Evolutionary conservation across 2,113 vertebrate genomes (phyloP).

Genomic region (Paramormyrops kingsleyae): DNA sequence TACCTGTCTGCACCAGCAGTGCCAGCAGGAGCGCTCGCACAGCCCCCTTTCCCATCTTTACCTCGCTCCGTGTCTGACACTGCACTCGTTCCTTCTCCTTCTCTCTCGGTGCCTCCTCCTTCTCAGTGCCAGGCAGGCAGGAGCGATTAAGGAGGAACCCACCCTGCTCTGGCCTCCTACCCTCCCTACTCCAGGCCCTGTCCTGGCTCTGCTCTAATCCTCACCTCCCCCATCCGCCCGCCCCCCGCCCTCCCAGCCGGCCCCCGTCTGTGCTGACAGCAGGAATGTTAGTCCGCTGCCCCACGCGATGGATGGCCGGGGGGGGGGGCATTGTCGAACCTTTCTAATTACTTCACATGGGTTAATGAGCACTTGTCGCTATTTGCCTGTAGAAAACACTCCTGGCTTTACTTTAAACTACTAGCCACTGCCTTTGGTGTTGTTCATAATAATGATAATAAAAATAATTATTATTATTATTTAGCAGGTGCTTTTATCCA

Average conservation of each 20-base stretch:
- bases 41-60: slow-evolving; percentile 22
- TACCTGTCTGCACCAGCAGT: slow-evolving; percentile 35
- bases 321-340: slow-evolving; percentile 24
- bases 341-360: slow-evolving; percentile 19
- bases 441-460: not conserved
- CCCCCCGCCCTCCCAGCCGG: slow-evolving; percentile 67
- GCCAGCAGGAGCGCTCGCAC: slow-evolving; percentile 27
- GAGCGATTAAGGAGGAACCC: slow-evolving; percentile 61
- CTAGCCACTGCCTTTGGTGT: not conserved
- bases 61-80: slow-evolving; percentile 9
- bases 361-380: not conserved
- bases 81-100: not conserved
- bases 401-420: not conserved
- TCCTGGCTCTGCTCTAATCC: slow-evolving; percentile 59
- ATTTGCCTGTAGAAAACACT: not conserved
- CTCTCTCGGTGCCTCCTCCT: slow-evolving; percentile 27
- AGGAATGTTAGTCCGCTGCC: slow-evolving; percentile 57
- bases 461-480: not conserved
- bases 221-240: slow-evolving; percentile 40
- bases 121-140: slow-evolving; percentile 52
- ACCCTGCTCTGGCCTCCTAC: slow-evolving; percentile 39
- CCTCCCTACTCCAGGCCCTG: slow-evolving; percentile 34
- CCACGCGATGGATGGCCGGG: slow-evolving; percentile 24
- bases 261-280: slow-evolving; percentile 67
- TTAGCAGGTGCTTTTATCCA: not conserved